Conservation (phyloP, 1,140 invertebrate species). For the Akabosia matsudoensis region DNA sequence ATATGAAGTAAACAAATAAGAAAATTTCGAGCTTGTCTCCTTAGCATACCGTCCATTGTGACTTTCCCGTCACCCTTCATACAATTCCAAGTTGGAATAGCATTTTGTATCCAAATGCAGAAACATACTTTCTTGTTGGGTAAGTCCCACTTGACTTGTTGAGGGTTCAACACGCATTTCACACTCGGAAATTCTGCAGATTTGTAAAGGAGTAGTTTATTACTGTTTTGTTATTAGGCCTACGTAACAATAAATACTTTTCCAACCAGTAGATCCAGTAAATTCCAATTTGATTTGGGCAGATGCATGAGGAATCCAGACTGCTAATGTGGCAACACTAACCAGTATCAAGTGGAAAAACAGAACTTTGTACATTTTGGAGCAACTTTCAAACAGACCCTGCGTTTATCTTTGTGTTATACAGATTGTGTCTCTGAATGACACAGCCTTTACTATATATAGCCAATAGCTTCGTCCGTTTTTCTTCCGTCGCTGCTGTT, state of each 20-base stretch:
- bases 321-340: neutral
- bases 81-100: conserved; percentile 4
- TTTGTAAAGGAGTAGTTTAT: neutral
- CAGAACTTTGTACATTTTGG: no score
- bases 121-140: neutral
- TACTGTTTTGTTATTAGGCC: no score
- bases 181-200: neutral
- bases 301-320: neutral
- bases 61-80: neutral
- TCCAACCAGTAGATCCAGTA: neutral
- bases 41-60: neutral
- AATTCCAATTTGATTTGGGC: neutral
- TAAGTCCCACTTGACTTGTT: neutral
- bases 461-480: no score
- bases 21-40: neutral
- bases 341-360: neutral
- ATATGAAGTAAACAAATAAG: neutral
- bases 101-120: neutral
- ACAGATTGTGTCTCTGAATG: no score
- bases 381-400: no score
- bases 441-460: no score
- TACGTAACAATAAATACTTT: neutral
- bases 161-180: neutral
- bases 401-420: no score
- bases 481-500: no score